A percentile compares a stretch with the other conserved stretches of the same genome.
These are phyloP conservation scores for Drosophila helvetica DNA, from an alignment of 2,888 invertebrate species.

Conservation along the genomic window DNA sequence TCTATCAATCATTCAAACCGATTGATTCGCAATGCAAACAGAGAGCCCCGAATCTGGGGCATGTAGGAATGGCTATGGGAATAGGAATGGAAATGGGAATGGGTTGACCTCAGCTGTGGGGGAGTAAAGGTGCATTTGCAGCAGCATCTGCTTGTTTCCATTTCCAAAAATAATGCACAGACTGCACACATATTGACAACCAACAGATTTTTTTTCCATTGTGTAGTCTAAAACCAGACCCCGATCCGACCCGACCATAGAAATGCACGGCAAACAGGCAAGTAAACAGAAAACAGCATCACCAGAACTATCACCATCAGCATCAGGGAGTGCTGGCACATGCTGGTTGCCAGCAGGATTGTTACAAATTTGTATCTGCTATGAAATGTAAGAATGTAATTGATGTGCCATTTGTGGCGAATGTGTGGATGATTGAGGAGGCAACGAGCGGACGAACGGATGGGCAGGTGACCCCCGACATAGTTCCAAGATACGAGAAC, in stretches of 20 bases:
- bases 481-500: constrained; percentile 1
- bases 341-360: constrained; percentile 47
- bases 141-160: constrained; percentile 47
- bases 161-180: constrained; percentile 57
- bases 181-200: constrained; percentile 54
- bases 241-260: constrained; percentile 4
- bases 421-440: constrained; percentile 21
- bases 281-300: constrained; percentile 23
- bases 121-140: constrained; percentile 17
- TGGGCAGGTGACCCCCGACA: constrained; percentile 27
- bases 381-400: constrained; percentile 61
- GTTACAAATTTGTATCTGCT: constrained; percentile 55
- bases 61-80: neutral
- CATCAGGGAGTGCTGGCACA: constrained; percentile 5
- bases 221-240: constrained; percentile 44
- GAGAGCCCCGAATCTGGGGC: constrained; percentile 24
- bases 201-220: constrained; percentile 70
- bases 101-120: constrained; percentile 10
- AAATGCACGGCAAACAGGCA: constrained; percentile 19
- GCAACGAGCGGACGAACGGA: constrained; percentile 7
- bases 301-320: neutral
- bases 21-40: constrained; percentile 76
- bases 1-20: constrained; percentile 78
- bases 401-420: constrained; percentile 74
- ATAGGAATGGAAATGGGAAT: neutral